Evolutionary conservation across 2,797 vertebrate species (phyloP).

Genomic region (Lutjanus argentimaculatus): DNA sequence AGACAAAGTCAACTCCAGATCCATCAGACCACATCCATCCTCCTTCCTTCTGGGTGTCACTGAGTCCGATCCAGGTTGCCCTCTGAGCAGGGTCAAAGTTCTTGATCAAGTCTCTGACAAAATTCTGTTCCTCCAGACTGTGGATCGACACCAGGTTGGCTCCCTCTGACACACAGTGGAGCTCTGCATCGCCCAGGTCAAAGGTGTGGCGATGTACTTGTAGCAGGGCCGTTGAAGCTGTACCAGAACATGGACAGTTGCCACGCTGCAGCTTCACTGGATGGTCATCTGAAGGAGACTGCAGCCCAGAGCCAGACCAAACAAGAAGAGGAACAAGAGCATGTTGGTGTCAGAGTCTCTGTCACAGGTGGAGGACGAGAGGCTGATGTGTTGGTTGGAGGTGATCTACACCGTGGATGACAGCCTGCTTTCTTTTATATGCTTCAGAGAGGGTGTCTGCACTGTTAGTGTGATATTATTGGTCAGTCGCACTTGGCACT

Average conservation of each 20-base stretch:
- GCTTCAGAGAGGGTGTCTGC: neutral
- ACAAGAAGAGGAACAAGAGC: slow-evolving; percentile 11
- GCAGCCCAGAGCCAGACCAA: slow-evolving; percentile 9
- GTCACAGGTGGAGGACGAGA: neutral
- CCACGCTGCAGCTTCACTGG: neutral
- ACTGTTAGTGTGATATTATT: neutral
- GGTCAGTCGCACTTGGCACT: neutral
- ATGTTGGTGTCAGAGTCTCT: slow-evolving; percentile 8
- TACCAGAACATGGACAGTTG: slow-evolving; percentile 16
- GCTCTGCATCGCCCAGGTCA: slow-evolving; percentile 6
- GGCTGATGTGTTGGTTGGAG: neutral
- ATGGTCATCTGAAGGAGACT: neutral
- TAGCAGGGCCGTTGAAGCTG: neutral
- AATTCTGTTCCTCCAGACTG: neutral
- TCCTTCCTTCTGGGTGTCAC: neutral
- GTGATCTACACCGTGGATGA: neutral
- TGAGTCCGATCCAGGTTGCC: neutral
- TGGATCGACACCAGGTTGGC: slow-evolving; percentile 14
- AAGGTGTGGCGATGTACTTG: neutral
- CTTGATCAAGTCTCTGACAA: neutral
- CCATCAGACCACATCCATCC: neutral
- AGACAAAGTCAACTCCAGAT: neutral
- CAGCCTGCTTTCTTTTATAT: slow-evolving; percentile 3
- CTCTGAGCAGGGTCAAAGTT: neutral
- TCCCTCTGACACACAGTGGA: neutral